These are phyloP conservation scores for Platypus cylindrus DNA, from an alignment of 2,888 invertebrate genomes.

Conservation along the genomic window DNA sequence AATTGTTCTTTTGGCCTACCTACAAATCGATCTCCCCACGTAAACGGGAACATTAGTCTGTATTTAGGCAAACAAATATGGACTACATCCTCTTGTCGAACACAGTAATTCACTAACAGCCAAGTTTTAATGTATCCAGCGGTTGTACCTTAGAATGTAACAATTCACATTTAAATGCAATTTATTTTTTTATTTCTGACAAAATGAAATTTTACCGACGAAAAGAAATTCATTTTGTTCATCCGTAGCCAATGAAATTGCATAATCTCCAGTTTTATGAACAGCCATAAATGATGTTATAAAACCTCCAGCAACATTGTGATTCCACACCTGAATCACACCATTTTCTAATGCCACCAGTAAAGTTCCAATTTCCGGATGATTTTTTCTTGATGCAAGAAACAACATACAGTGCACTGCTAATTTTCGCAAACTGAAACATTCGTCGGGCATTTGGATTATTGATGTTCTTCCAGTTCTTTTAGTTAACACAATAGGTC, in stretches of 20 bases:
- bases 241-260: conserved; percentile 59
- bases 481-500: conserved; percentile 7
- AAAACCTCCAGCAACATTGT: conserved; percentile 61
- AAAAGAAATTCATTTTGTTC: conserved; percentile 56
- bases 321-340: conserved; percentile 67
- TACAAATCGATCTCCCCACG: conserved; percentile 45
- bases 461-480: conserved; percentile 33
- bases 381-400: conserved; percentile 44
- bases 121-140: conserved; percentile 71
- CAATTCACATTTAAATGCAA: background rate
- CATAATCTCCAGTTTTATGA: conserved; percentile 54
- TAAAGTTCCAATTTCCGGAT: conserved; percentile 46
- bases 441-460: conserved; percentile 33
- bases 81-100: conserved; percentile 34
- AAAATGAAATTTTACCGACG: conserved; percentile 39
- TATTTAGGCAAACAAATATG: conserved; percentile 49
- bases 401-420: conserved; percentile 57
- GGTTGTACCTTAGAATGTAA: conserved; percentile 36
- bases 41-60: conserved; percentile 58
- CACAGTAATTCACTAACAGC: conserved; percentile 57
- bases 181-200: background rate
- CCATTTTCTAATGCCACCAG: conserved; percentile 65
- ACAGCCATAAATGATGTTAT: conserved; percentile 56
- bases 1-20: no score
- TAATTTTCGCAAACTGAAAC: conserved; percentile 38